These are phyloP conservation scores for Coregonus clupeaformis DNA, from an alignment of 2,113 vertebrate species.

Conservation along the genomic window DNA sequence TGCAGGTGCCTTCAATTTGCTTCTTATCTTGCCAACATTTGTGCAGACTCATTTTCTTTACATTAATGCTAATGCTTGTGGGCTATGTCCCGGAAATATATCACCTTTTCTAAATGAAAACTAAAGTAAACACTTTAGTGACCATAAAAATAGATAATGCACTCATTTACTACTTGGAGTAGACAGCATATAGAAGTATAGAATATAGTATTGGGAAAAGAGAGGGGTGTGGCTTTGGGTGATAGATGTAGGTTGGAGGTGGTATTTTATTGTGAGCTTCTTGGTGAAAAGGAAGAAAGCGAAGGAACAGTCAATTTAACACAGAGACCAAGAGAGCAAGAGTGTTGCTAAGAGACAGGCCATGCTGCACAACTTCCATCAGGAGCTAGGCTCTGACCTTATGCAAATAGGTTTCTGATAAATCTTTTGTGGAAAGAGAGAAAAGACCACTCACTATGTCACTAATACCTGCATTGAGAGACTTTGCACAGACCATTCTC, in stretches of 20 bases:
- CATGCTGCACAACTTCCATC: slow-evolving; percentile 95
- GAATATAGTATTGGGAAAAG: slow-evolving; percentile 50
- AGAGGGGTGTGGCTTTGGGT: slow-evolving; percentile 85
- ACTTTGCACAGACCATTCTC: neutral
- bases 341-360: slow-evolving; percentile 99
- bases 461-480: slow-evolving; percentile 80
- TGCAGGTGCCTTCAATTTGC: slow-evolving; percentile 85
- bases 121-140: neutral
- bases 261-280: slow-evolving; percentile 95
- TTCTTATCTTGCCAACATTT: slow-evolving; percentile 79
- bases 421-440: slow-evolving; percentile 87
- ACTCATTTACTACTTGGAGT: slow-evolving; percentile 80
- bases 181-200: neutral
- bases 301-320: slow-evolving; percentile 92
- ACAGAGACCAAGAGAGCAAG: slow-evolving; percentile 76
- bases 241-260: slow-evolving; percentile 91
- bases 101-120: slow-evolving; percentile 53
- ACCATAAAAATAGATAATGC: slow-evolving; percentile 42
- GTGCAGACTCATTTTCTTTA: slow-evolving; percentile 50
- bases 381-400: slow-evolving; percentile 93
- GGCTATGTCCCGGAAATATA: slow-evolving; percentile 37
- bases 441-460: slow-evolving; percentile 79
- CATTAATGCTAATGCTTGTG: slow-evolving; percentile 54
- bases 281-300: slow-evolving; percentile 88
- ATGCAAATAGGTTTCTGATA: slow-evolving; percentile 93